Evolutionary conservation across 2,113 vertebrate genomes (phyloP).

Genomic region (Panthera uncia): DNA sequence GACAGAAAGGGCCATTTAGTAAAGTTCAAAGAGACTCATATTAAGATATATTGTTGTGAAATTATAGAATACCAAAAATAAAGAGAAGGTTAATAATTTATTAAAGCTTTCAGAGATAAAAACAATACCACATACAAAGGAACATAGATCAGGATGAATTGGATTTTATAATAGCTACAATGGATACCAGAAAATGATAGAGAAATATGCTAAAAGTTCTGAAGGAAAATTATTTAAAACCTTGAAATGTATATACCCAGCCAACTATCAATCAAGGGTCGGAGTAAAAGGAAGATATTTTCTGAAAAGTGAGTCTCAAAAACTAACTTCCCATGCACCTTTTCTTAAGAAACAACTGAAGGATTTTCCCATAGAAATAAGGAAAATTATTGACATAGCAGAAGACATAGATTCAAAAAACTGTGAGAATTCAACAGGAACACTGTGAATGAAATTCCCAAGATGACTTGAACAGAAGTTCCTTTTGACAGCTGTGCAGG

Average conservation of each 20-base stretch:
- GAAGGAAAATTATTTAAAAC: slow-evolving; percentile 9
- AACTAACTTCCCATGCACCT: neutral
- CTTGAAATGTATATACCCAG: neutral
- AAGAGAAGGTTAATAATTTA: neutral
- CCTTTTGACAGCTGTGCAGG: neutral
- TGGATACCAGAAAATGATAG: neutral
- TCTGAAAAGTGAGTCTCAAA: neutral
- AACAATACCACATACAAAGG: neutral
- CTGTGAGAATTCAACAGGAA: neutral
- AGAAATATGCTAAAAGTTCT: neutral
- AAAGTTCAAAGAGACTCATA: neutral
- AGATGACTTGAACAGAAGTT: neutral
- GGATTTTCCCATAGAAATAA: neutral
- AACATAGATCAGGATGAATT: neutral
- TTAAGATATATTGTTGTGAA: neutral
- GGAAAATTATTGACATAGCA: neutral
- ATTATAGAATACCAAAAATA: neutral
- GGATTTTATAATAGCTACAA: neutral
- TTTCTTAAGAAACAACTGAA: neutral
- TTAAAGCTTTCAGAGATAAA: neutral
- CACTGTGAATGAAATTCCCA: neutral
- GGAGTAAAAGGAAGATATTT: neutral
- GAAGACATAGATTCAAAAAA: neutral
- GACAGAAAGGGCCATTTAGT: neutral
- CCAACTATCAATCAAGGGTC: neutral